Evolutionary conservation across 92 coral and sea anemone species (phyloP).

Genomic region (Bergia sp.): DNA sequence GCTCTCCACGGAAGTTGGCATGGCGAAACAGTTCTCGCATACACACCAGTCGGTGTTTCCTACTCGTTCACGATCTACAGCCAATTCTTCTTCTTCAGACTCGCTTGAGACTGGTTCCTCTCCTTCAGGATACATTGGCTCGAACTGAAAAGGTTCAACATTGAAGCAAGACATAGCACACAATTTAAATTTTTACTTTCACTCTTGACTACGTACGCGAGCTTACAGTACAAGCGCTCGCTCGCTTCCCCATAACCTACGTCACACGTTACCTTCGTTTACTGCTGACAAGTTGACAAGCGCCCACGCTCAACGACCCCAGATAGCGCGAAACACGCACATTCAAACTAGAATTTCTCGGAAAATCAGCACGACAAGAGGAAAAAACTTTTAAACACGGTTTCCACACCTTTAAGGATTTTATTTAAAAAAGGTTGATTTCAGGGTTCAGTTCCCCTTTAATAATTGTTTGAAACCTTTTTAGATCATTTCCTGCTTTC

Average conservation of each 20-base stretch:
- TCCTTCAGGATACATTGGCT: conserved; percentile 5
- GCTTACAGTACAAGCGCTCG: neutral
- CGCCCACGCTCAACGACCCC: conserved; percentile 16
- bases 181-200: neutral
- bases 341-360: too few species aligned
- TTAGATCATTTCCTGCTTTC: too few species aligned
- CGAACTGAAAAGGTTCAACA: conserved; percentile 11
- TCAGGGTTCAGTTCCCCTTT: too few species aligned
- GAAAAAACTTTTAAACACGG: conserved; percentile 7
- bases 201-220: neutral
- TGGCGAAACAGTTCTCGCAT: conserved; percentile 11
- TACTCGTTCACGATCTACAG: neutral
- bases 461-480: too few species aligned
- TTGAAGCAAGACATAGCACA: neutral
- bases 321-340: too few species aligned
- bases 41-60: conserved; percentile 31
- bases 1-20: conserved; percentile 17
- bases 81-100: neutral
- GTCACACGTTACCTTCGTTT: too few species aligned
- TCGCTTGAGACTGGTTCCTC: neutral
- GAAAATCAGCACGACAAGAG: neutral
- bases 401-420: neutral
- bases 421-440: neutral
- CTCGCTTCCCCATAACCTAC: conserved; percentile 14
- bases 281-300: conserved; percentile 19